Evolutionary conservation across 2,113 vertebrate species (phyloP).

Genomic region (Atractosteus spatula): DNA sequence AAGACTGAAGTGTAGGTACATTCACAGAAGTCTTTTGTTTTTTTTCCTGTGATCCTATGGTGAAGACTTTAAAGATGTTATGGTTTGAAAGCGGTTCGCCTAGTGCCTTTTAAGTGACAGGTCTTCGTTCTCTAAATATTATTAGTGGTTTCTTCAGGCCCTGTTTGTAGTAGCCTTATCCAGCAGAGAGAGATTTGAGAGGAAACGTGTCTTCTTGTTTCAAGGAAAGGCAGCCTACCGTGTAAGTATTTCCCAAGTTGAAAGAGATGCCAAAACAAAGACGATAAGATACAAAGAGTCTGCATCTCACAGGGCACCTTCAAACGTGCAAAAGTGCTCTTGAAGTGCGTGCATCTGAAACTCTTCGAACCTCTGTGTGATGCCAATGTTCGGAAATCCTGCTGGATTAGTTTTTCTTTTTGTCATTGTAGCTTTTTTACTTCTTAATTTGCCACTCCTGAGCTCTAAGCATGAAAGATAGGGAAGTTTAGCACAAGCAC

Average conservation of each 20-base stretch:
- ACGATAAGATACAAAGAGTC: constrained; percentile 51
- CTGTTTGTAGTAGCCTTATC: not conserved
- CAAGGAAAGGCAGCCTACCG: not conserved
- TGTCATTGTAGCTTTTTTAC: not conserved
- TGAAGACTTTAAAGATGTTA: too few species aligned
- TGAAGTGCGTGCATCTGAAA: constrained; percentile 42
- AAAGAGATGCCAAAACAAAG: constrained; percentile 48
- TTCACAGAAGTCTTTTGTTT: too few species aligned
- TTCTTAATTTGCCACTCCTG: not conserved
- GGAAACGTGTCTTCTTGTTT: not conserved
- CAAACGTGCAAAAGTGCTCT: constrained; percentile 45
- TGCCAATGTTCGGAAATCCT: too few species aligned
- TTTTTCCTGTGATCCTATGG: too few species aligned
- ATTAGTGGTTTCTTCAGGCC: not conserved
- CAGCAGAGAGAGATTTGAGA: not conserved
- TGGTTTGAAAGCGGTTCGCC: not conserved
- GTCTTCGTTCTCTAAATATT: not conserved
- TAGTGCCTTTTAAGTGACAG: not conserved
- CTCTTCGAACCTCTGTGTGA: constrained; percentile 35
- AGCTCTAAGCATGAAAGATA: too few species aligned
- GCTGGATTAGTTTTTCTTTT: not conserved
- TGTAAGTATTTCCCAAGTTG: constrained; percentile 36
- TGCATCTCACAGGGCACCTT: constrained; percentile 43
- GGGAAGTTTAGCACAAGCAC: too few species aligned
- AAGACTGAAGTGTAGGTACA: too few species aligned